Evolutionary conservation across 2,113 vertebrate species (phyloP).

Genomic region (Xiphophorus couchianus): DNA sequence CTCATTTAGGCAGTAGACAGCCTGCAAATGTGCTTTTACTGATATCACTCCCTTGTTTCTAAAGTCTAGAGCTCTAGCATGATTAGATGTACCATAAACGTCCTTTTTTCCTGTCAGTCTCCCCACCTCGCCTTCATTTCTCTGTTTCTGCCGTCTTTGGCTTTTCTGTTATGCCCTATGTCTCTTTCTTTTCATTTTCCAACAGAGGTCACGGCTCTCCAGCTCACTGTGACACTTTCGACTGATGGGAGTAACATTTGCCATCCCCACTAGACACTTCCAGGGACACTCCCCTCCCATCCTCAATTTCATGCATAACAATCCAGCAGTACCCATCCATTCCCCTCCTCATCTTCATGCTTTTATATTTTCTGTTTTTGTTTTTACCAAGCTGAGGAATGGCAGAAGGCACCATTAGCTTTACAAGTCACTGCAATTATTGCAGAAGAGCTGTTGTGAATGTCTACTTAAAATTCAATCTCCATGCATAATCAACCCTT

Average conservation of each 20-base stretch:
- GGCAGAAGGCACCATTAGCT: not conserved
- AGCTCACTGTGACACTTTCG: constrained; percentile 46
- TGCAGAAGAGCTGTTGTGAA: not conserved
- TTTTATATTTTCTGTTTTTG: constrained; percentile 5
- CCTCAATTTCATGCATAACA: constrained; percentile 33
- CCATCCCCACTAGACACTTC: constrained; percentile 24
- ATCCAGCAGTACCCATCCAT: constrained; percentile 13
- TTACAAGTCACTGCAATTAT: not conserved
- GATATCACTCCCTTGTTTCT: constrained; percentile 54
- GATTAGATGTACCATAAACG: constrained; percentile 47
- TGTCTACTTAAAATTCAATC: too few species aligned
- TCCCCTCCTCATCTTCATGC: constrained; percentile 12
- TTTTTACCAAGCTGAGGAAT: constrained; percentile 12
- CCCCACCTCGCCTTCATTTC: not conserved
- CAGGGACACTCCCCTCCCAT: constrained; percentile 9
- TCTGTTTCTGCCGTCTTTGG: constrained; percentile 39
- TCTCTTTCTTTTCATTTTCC: constrained; percentile 24
- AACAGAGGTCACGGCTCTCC: constrained; percentile 53
- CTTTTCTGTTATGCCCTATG: constrained; percentile 41
- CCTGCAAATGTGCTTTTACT: constrained; percentile 53
- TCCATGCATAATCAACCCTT: not conserved
- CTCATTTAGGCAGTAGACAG: constrained; percentile 59
- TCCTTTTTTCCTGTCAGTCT: constrained; percentile 20
- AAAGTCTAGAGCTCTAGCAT: constrained; percentile 40
- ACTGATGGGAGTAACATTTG: constrained; percentile 55